phyloP scores from a whole-genome alignment of 2,797 vertebrate species.

The Myotis vivesi region DNA sequence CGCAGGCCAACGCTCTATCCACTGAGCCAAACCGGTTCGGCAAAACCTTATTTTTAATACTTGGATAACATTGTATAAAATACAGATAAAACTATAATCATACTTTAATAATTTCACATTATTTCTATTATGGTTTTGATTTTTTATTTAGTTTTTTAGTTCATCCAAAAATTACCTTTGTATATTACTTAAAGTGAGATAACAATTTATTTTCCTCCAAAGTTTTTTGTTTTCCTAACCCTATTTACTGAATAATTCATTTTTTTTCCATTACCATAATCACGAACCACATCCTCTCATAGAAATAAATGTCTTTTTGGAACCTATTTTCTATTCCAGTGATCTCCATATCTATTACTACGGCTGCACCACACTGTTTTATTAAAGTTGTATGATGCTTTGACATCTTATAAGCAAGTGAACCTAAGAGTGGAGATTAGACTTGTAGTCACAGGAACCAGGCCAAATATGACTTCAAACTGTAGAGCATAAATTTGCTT shows the following conservation, averaged over 20 bases:
- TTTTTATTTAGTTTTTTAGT: not conserved
- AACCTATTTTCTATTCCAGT: conserved; percentile 21
- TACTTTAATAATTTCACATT: not conserved
- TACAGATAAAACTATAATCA: not conserved
- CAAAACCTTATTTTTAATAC: conserved; percentile 21
- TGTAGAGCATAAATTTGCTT: conserved; percentile 9
- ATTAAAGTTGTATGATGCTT: conserved; percentile 6
- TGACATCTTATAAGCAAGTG: not conserved
- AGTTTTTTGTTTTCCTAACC: not conserved
- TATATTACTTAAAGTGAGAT: conserved; percentile 10
- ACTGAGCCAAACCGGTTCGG: too few species aligned
- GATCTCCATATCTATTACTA: not conserved
- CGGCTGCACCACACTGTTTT: not conserved
- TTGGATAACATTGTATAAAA: not conserved
- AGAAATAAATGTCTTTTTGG: not conserved
- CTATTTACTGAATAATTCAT: conserved; percentile 12
- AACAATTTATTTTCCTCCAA: not conserved
- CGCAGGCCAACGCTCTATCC: too few species aligned
- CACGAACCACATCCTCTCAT: not conserved
- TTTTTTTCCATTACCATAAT: not conserved
- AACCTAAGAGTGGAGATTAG: not conserved
- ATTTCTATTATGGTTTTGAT: not conserved
- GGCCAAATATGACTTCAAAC: conserved; percentile 10
- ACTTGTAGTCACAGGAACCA: not conserved
- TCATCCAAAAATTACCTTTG: not conserved